phyloP scores from a whole-genome alignment of 2,797 vertebrate genomes.

The Taeniopygia guttata region DNA sequence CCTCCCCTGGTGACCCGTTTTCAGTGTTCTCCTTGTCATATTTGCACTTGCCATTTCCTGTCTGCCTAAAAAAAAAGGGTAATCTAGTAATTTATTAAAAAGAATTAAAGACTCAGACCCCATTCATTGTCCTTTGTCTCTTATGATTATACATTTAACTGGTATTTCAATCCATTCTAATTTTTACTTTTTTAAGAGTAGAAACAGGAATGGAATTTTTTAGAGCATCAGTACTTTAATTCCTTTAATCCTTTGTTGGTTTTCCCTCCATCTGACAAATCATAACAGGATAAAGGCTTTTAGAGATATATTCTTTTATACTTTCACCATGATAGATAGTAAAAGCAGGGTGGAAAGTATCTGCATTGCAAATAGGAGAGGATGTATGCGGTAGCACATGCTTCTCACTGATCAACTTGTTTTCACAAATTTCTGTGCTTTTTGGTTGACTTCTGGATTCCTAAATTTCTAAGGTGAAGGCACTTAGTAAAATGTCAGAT shows the following conservation, averaged over 20 bases:
- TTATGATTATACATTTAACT: not conserved
- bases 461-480: not conserved
- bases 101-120: not conserved
- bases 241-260: constrained; percentile 9
- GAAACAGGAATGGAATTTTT: not conserved
- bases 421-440: not conserved
- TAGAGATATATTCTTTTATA: not conserved
- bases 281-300: not conserved
- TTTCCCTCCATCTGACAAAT: constrained; percentile 7
- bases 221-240: not conserved
- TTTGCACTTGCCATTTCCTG: not conserved
- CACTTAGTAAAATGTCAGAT: not conserved
- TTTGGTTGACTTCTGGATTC: not conserved
- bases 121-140: not conserved
- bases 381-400: not conserved
- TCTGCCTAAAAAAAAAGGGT: not conserved
- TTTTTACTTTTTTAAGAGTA: not conserved
- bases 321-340: not conserved
- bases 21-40: not conserved
- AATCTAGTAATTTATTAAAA: not conserved
- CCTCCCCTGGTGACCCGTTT: not conserved
- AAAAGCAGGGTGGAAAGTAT: not conserved
- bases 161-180: not conserved
- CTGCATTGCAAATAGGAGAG: not conserved
- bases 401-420: not conserved